Base-by-base conservation (phyloP, 2,797 vertebrate species). In the Oreochromis mossambicus region DNA sequence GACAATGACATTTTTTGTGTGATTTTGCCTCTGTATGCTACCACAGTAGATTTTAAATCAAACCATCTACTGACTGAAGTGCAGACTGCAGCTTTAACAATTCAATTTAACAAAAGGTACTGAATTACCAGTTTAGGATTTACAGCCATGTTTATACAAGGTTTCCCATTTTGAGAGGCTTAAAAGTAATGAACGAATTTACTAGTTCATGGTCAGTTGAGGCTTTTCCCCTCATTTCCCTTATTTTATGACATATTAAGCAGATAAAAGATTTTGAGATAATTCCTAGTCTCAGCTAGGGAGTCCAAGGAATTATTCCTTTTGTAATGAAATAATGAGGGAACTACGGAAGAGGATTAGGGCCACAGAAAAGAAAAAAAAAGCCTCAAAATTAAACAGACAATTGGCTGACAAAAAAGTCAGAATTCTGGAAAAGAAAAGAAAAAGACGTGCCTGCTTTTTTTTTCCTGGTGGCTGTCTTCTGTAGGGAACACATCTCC, bases 321-420 rank as follows among this genome's bases (percentile, higher is more conserved):
- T 63, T 63, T 63, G 58, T 5, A 36, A 5, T 63, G 32, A 63
- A 63, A 63, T 63, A 63, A 63, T 36, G 58, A 36, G 29, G 56
- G 56, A 2, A 11, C 29, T 61, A 34, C 9, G 29, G 56, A 61
- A 61, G 17, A 19, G 56, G 9, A 61, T 61, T 19, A 61, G 5
- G 2, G 29, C 29, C 2, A 2, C 56, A 34, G 56, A 61, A 61
- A 61, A 61, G 56, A 61, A 3, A 58, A 17, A 5, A n/a, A 51
- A 51, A 11, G 56, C 8, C 29, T 61, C 15, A 34, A 61, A 61
- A 61, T 19, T 19, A 61, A 19, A 61, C 1, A 61, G 56, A 61
- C 9, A 58, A 58, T 34, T 58, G 56, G 29, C 56, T 58, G 29
- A 58, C 56, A 61, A 61, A 34, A 61, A 61, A 61, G 56, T 61